phyloP scores from a whole-genome alignment of 2,888 invertebrate genomes.

The Cremastobaeus sp. region DNA sequence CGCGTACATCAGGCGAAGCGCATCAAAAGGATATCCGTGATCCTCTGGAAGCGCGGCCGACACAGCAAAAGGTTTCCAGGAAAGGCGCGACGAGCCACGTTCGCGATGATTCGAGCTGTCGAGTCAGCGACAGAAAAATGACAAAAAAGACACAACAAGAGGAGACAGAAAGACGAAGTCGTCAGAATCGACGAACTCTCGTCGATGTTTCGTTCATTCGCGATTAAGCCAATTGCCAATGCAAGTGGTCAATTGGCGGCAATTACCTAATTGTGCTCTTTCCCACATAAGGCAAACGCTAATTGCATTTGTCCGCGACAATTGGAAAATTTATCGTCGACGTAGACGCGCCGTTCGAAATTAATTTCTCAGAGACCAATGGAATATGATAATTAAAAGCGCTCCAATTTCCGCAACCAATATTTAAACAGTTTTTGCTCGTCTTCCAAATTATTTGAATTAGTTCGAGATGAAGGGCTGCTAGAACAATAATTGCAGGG shows the following conservation, averaged over 20 bases:
- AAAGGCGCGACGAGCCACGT: slow-evolving; percentile 61
- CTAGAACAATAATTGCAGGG: slow-evolving; percentile 30
- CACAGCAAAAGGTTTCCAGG: slow-evolving; percentile 67
- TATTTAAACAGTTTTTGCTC: slow-evolving; percentile 22
- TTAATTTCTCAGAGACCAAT: slow-evolving; percentile 9
- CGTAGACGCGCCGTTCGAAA: slow-evolving; percentile 32
- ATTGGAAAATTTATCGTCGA: slow-evolving; percentile 74
- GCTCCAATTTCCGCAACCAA: slow-evolving; percentile 19
- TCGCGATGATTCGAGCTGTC: slow-evolving; percentile 43
- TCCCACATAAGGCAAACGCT: slow-evolving; percentile 70
- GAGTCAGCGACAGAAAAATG: slow-evolving; percentile 32
- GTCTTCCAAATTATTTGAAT: slow-evolving; percentile 24
- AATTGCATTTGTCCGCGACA: slow-evolving; percentile 74
- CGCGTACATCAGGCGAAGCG: slow-evolving; percentile 35
- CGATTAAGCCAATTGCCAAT: slow-evolving; percentile 60
- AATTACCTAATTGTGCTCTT: slow-evolving; percentile 72
- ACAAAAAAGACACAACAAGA: slow-evolving; percentile 3
- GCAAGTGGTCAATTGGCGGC: slow-evolving; percentile 74
- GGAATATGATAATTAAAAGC: slow-evolving; percentile 33
- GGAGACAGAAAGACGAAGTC: slow-evolving; percentile 32
- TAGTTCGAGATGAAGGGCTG: slow-evolving; percentile 44
- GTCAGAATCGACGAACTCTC: slow-evolving; percentile 47
- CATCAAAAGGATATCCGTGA: slow-evolving; percentile 48
- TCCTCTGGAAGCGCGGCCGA: slow-evolving; percentile 56
- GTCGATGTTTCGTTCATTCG: slow-evolving; percentile 53